Evolutionary conservation across 2,113 vertebrate genomes (phyloP), one percentile per base, ranked within the genome.

Genomic region (Lasiurus borealis): DNA sequence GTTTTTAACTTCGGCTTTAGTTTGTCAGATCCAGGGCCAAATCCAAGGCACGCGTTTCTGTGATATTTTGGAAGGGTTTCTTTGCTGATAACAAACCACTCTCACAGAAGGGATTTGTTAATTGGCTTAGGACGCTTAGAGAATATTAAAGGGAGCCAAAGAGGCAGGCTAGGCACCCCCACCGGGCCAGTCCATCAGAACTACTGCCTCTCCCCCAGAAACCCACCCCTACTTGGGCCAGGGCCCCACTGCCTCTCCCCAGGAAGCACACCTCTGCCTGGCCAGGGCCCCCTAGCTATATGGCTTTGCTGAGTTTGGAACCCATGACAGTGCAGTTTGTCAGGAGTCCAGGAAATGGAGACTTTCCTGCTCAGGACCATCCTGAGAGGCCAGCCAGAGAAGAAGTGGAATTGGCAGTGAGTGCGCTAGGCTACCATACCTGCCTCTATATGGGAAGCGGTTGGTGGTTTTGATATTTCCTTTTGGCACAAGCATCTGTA

Each of bases 1-100:
- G 23, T 27, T 88, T 76, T 78, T 52, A 83, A 81, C 59, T 76
- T 71, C 59, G 36, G 25, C 83, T 94, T 93, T 19, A 48, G 44
- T 84, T 52, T 57, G 36, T 81, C 36, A 88, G 34, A 44, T 78
- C 8, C 15, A 52, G 85, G 10, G 10, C 23, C 82, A 73, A 29
- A 78, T 83, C 84, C 31, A 91, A 90, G 14, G 15, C 46, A 5
- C 0, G 3, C 25, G 92, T 48, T 75, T 57, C 48, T 71, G 29
- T 81, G 89, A 40, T 91, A 23, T 52, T 78, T 88, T 68, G 15
- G n/a, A 59, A 1, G 44, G 29, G 6, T 80, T 73, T 40, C 48
- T 87, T 75, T 92, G 90, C 44, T 46, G 21, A 75, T 76, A 52
- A 15, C 34, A 59, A 50, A 46, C 15, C n/a, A 44, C 50, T 87